Evolutionary conservation across 2,113 vertebrate species (phyloP), one percentile per base, ranked within the genome.

Genomic region (Myiagra hebetior): DNA sequence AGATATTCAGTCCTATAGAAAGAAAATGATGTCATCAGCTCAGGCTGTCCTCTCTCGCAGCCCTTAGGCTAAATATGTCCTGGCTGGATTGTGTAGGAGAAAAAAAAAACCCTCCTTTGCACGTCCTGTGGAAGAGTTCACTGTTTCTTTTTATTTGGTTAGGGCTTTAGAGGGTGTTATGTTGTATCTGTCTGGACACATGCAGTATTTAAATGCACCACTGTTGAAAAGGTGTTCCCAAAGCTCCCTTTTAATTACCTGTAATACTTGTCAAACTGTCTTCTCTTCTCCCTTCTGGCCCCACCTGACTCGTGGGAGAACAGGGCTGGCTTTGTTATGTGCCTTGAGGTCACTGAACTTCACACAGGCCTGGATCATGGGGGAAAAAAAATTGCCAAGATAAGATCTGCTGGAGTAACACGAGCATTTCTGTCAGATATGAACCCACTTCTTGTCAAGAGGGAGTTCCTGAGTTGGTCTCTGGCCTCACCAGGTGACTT

Each of bases 301-400:
- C 63, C 76, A 63, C 94, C 89, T 96, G 73, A 30, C 68, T 78
- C 11, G 0, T 95, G 93, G 82, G 93, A 95, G 69, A 83, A 85
- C 75, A 70, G 59, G 49, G 31, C 69, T 85, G 78, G 14, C 75
- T 93, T 91, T 10, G 4, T 68, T 59, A 11, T 0, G 4, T 88
- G 79, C 87, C 68, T 90, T 11, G 27, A 47, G 75, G 70, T 85
- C 68, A 42, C 64, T 63, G 56, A 91, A 80, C 64, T 50, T 50
- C 47, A 2, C 37, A 13, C 31, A 49, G 67, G 23, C 3, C 2
- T 76, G 69, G 47, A 74, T 69, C 59, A 26, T 8, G 13, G 44
- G 12, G 26, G 3, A 7, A 30, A 24, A 28, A 60, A 28, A 60
- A 35, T 11, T 1, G 5, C 47, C 20, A 9, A 87, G 76, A 37